These are phyloP conservation scores for Podabrus alpinus DNA, from an alignment of 2,888 invertebrate genomes.

Conservation along the genomic window DNA sequence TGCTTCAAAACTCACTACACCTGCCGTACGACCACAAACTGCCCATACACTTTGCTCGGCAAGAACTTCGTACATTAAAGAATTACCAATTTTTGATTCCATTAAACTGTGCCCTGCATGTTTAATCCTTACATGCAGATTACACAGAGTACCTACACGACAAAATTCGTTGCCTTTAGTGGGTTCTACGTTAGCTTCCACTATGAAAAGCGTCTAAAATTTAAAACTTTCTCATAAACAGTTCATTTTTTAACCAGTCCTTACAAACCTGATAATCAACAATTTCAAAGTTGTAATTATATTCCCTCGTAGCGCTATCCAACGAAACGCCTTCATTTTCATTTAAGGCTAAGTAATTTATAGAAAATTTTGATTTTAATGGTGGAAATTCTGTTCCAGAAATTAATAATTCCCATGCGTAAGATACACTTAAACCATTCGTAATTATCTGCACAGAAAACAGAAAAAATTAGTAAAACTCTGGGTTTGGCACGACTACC, in stretches of 20 bases:
- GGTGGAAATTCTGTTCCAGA: conserved; percentile 53
- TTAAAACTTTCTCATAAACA: background rate
- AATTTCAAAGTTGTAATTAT: conserved; percentile 77
- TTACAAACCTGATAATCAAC: conserved; percentile 72
- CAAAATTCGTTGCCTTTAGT: conserved; percentile 83
- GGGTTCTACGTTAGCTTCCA: conserved; percentile 78
- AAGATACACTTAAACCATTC: conserved; percentile 76
- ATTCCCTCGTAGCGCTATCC: conserved; percentile 54
- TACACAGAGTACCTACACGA: conserved; percentile 86
- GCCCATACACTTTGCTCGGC: conserved; percentile 94
- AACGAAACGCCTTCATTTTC: conserved; percentile 41
- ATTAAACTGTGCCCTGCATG: conserved; percentile 38
- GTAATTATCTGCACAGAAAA: conserved; percentile 62
- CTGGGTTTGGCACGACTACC: background rate
- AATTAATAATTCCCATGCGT: conserved; percentile 74
- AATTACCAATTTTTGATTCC: conserved; percentile 51
- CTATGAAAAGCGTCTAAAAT: conserved; percentile 76
- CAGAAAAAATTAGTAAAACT: background rate
- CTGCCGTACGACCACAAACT: conserved; percentile 87
- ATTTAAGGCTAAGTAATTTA: conserved; percentile 60
- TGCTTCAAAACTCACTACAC: conserved; percentile 60
- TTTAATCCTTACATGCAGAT: conserved; percentile 74
- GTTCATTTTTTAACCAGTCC: background rate
- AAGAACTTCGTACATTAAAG: conserved; percentile 91
- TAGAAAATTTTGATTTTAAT: conserved; percentile 66